phyloP scores from a whole-genome alignment of 2,888 invertebrate genomes.

The Nezara viridula region DNA sequence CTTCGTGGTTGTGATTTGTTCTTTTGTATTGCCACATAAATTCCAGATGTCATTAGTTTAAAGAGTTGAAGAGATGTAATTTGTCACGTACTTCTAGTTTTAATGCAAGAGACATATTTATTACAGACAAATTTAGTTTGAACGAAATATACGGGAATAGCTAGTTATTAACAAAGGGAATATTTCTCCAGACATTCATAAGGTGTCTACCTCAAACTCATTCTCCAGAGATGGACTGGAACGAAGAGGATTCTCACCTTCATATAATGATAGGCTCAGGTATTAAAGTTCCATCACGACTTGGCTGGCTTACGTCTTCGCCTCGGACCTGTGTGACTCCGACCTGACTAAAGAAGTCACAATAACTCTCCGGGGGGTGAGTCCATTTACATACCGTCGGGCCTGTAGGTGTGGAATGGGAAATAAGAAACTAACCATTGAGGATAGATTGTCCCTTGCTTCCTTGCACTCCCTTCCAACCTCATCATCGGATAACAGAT shows the following conservation, averaged over 20 bases:
- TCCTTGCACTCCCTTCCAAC: neutral
- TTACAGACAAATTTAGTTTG: no score
- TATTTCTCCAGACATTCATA: neutral
- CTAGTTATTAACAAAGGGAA: no score
- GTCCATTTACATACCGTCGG: neutral
- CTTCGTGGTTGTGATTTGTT: no score
- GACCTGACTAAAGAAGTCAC: slow-evolving; percentile 7
- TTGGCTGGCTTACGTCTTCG: neutral
- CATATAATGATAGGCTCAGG: neutral
- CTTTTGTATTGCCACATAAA: no score
- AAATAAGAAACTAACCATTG: neutral
- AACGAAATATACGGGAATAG: no score
- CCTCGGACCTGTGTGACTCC: neutral
- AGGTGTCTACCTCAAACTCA: neutral
- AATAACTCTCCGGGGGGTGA: neutral
- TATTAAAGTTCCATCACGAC: slow-evolving; percentile 44
- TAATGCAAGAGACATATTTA: no score
- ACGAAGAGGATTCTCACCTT: neutral
- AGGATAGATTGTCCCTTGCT: neutral
- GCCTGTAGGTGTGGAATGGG: neutral
- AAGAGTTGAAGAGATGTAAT: no score
- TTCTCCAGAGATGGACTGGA: neutral
- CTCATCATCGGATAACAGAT: neutral
- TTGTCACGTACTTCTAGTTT: no score
- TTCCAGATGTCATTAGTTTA: no score